Percentiles rank a stretch among this genome's conserved stretches.
Evolutionary conservation across 2,797 vertebrate genomes (phyloP).

Genomic region (Xiphorhynchus erythropygius): DNA sequence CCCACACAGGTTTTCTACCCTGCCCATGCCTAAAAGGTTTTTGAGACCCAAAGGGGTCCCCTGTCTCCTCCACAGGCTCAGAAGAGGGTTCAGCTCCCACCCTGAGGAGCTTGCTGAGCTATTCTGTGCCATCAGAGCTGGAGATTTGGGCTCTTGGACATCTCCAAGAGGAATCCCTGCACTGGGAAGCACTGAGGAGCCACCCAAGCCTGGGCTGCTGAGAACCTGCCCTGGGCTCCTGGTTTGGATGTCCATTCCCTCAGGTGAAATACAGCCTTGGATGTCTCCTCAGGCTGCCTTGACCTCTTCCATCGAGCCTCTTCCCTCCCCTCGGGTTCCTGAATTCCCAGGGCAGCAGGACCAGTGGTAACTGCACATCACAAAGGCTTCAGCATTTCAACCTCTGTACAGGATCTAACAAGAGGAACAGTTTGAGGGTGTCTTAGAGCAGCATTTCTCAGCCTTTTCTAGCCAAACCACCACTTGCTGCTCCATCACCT

Average conservation of each 20-base stretch:
- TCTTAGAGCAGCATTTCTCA: neutral
- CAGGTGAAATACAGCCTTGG: neutral
- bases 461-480: neutral
- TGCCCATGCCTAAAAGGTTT: neutral
- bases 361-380: neutral
- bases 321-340: neutral
- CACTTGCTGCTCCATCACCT: neutral
- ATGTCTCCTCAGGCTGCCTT: neutral
- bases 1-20: neutral
- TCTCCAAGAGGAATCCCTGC: neutral
- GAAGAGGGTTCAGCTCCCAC: neutral
- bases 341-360: neutral
- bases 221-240: neutral
- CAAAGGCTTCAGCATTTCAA: neutral
- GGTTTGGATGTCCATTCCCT: neutral
- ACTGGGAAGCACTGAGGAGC: neutral
- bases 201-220: neutral
- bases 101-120: neutral
- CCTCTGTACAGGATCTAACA: neutral
- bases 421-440: neutral
- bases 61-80: neutral
- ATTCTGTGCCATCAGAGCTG: neutral
- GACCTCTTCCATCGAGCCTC: neutral
- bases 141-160: neutral
- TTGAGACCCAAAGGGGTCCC: neutral